Conservation (phyloP, 2,113 vertebrate species). For the Opisthocomus hoazin region DNA sequence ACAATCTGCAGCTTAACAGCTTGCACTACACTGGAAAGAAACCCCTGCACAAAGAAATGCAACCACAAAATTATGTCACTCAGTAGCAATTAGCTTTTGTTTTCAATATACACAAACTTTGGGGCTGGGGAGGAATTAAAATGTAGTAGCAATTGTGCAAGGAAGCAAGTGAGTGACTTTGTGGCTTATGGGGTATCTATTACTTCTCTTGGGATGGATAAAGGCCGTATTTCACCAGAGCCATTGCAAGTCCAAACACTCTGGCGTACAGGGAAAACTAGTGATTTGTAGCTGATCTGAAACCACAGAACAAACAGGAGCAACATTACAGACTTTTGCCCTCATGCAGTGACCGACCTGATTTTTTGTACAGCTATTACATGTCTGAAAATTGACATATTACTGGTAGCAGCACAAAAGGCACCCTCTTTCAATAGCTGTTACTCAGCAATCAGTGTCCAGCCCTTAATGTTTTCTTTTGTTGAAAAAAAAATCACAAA, state of each 20-base stretch:
- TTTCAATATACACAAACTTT: neutral
- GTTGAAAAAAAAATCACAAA: slow-evolving; percentile 70
- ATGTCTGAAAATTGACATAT: slow-evolving; percentile 11
- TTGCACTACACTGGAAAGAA: neutral
- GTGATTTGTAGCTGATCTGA: neutral
- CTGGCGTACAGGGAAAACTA: neutral
- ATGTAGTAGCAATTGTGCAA: rapidly evolving
- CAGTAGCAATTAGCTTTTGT: slow-evolving; percentile 15
- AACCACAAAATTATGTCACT: slow-evolving; percentile 16
- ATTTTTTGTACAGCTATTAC: neutral
- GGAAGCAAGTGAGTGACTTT: neutral
- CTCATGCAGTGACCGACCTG: neutral
- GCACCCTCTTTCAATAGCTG: neutral
- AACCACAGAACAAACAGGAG: neutral
- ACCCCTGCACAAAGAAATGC: neutral
- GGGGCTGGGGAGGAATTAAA: neutral
- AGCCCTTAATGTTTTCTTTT: slow-evolving; percentile 58
- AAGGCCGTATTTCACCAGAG: neutral
- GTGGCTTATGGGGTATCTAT: neutral
- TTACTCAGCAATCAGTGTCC: slow-evolving; percentile 22
- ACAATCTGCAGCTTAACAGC: neutral
- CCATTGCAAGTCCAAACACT: neutral
- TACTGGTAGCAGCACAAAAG: slow-evolving; percentile 24
- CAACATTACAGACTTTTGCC: neutral
- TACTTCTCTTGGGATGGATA: neutral